A percentile compares a stretch with the other conserved stretches of the same genome.
Evolutionary conservation across 2,113 vertebrate genomes (phyloP).

Genomic region (Aegithalos caudatus): DNA sequence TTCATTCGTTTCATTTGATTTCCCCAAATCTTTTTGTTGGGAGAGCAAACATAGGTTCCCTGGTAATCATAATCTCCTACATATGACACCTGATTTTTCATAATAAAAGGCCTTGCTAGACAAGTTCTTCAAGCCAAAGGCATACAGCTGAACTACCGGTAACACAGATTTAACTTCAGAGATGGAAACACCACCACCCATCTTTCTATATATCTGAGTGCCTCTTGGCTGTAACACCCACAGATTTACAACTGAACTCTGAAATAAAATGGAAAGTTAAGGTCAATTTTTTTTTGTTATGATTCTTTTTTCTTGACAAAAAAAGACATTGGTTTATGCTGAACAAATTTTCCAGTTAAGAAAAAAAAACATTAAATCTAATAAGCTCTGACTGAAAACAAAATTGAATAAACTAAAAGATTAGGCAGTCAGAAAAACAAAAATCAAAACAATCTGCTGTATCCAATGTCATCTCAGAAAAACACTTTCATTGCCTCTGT

Average conservation of each 20-base stretch:
- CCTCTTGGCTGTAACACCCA: background rate
- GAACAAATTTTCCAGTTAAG: background rate
- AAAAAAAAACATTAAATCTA: background rate
- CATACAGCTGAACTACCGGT: background rate
- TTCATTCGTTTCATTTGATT: background rate
- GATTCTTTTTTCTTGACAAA: background rate
- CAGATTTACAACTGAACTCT: background rate
- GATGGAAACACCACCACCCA: background rate
- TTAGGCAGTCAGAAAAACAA: background rate
- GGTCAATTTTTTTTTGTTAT: background rate
- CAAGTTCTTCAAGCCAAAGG: background rate
- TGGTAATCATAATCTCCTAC: background rate
- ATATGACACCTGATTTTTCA: background rate
- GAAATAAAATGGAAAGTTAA: background rate
- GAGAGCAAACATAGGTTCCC: background rate
- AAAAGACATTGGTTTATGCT: background rate
- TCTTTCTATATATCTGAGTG: background rate
- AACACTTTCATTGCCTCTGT: background rate
- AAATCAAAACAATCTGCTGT: background rate
- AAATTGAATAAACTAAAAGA: background rate
- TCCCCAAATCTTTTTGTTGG: background rate
- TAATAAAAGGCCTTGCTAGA: background rate
- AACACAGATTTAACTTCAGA: background rate
- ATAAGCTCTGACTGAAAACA: background rate
- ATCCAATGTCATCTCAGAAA: background rate